phyloP scores from a whole-genome alignment of 2,888 invertebrate genomes.

The Caenorhabditis drosophilae region DNA sequence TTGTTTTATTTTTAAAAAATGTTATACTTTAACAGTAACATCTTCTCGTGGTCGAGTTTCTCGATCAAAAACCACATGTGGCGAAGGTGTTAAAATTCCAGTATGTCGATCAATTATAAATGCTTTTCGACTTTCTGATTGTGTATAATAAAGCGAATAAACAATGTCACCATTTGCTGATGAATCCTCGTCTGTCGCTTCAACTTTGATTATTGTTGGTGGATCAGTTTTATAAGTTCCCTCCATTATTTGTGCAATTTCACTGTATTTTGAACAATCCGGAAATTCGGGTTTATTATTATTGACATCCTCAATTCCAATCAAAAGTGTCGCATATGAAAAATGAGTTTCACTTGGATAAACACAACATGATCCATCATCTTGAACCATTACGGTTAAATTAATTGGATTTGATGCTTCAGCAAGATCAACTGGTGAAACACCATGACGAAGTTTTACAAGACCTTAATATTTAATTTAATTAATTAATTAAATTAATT shows the following conservation, averaged over 20 bases:
- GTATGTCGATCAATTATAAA: constrained; percentile 58
- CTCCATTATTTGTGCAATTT: constrained; percentile 79
- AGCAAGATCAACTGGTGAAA: constrained; percentile 54
- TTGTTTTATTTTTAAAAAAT: not conserved
- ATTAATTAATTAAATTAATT: too few species aligned
- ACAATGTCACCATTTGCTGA: constrained; percentile 65
- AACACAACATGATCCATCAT: constrained; percentile 91
- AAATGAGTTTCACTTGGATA: constrained; percentile 43
- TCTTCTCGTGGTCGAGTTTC: constrained; percentile 64
- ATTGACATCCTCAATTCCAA: constrained; percentile 71
- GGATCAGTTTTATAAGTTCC: constrained; percentile 77
- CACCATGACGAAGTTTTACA: constrained; percentile 69
- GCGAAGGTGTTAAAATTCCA: constrained; percentile 70
- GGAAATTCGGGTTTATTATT: constrained; percentile 73
- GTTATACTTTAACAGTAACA: constrained; percentile 69
- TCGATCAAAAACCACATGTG: constrained; percentile 68
- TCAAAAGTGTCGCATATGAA: constrained; percentile 54
- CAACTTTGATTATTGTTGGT: constrained; percentile 78
- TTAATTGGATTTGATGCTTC: constrained; percentile 65
- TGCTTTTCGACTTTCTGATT: constrained; percentile 59
- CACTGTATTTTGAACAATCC: constrained; percentile 81
- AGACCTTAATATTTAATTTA: constrained; percentile 51
- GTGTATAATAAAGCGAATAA: constrained; percentile 66
- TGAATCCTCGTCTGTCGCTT: constrained; percentile 70
- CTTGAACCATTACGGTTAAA: constrained; percentile 92